Conservation (phyloP, 2,888 invertebrate species). For the Anoncus sp. region DNA sequence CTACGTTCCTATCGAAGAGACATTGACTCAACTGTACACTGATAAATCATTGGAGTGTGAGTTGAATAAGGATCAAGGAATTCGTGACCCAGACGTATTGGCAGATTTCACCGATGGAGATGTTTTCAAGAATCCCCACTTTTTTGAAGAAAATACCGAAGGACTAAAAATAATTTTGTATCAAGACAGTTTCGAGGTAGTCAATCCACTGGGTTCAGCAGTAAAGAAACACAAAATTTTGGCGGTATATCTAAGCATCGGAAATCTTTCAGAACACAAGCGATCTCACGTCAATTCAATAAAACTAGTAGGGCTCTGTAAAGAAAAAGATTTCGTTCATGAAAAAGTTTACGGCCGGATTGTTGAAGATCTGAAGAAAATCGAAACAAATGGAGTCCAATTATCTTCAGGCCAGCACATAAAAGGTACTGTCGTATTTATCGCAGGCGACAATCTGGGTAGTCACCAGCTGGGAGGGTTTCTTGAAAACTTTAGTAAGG, state of each 20-base stretch:
- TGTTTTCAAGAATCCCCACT: slow-evolving; percentile 62
- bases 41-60: not conserved
- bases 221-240: slow-evolving; percentile 64
- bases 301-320: slow-evolving; percentile 46
- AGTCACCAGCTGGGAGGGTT: slow-evolving; percentile 66
- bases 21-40: not conserved
- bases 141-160: slow-evolving; percentile 66
- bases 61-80: not conserved
- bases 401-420: slow-evolving; percentile 48
- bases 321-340: slow-evolving; percentile 50
- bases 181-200: slow-evolving; percentile 68
- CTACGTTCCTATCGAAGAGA: slow-evolving; percentile 17
- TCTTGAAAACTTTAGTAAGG: slow-evolving; percentile 66
- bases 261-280: slow-evolving; percentile 57
- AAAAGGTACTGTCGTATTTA: slow-evolving; percentile 59
- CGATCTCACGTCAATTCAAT: slow-evolving; percentile 60
- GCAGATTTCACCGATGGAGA: slow-evolving; percentile 69
- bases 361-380: slow-evolving; percentile 52
- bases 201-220: slow-evolving; percentile 63
- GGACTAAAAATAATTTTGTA: slow-evolving; percentile 63
- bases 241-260: slow-evolving; percentile 61
- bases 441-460: slow-evolving; percentile 67
- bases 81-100: slow-evolving; percentile 56
- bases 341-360: slow-evolving; percentile 60
- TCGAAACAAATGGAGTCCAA: slow-evolving; percentile 59